phyloP scores from a whole-genome alignment of 2,888 invertebrate genomes.

The Buathra laborator region DNA sequence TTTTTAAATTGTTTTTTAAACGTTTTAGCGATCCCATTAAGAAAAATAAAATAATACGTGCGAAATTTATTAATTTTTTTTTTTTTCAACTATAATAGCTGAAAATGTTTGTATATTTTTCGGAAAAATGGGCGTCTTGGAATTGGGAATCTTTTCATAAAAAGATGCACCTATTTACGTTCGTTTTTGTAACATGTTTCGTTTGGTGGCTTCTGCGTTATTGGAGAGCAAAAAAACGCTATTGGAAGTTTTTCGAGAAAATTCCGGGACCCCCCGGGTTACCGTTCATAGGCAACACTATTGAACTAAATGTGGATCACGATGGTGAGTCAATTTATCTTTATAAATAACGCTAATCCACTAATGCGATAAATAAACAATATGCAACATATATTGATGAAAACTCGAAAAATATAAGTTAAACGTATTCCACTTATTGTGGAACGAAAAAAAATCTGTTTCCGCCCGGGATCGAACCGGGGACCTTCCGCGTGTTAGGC shows the following conservation, averaged over 20 bases:
- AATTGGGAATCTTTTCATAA: slow-evolving; percentile 42
- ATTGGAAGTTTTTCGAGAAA: slow-evolving; percentile 86
- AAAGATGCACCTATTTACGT: slow-evolving; percentile 54
- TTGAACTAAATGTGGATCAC: slow-evolving; percentile 87
- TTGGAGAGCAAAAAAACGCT: slow-evolving; percentile 78
- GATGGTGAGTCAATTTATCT: slow-evolving; percentile 85
- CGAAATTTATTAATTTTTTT: neutral
- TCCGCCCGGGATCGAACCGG: slow-evolving; percentile 96
- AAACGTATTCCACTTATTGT: neutral
- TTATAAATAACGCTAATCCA: neutral
- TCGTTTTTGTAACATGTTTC: slow-evolving; percentile 49
- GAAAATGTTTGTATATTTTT: slow-evolving; percentile 44
- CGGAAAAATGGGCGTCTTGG: slow-evolving; percentile 50
- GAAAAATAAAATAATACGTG: neutral
- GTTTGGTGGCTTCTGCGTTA: slow-evolving; percentile 50
- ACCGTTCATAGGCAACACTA: slow-evolving; percentile 88
- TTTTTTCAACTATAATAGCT: neutral
- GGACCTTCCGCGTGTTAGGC: slow-evolving; percentile 97
- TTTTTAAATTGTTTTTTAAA: neutral
- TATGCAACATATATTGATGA: neutral
- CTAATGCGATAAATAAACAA: neutral
- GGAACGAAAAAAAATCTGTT: slow-evolving; percentile 87
- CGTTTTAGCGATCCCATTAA: neutral
- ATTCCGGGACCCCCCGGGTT: slow-evolving; percentile 88
- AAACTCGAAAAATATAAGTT: neutral